Base-by-base conservation (phyloP, 2,113 vertebrate species). In the Crotalus horridus region DNA sequence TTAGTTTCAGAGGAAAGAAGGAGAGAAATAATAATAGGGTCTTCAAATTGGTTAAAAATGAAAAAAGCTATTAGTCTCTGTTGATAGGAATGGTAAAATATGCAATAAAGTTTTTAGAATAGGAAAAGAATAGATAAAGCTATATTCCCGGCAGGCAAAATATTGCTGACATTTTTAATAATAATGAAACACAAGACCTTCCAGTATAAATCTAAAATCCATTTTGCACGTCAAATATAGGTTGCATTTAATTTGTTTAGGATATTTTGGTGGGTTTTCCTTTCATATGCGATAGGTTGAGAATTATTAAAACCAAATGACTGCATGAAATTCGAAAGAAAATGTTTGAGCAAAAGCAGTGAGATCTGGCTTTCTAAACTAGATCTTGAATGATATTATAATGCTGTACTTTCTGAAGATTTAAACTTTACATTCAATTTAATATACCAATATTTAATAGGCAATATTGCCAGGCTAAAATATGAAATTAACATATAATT, bases 111-210 rank as follows among this genome's bases (percentile, higher is more conserved):
- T 26, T 89, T 89, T 95, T 94, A 9, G 91, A 96, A n/a, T 85
- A 95, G 96, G 97, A 96, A 90, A 95, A 91, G 85, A 93, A 91
- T 54, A 94, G 90, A 61, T 94, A 96, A 95, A 96, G 92, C 55
- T 93, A 87, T 20, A 23, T 13, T 96, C 92, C 95, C 93, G 94
- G 95, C 20, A 96, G 96, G 96, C 91, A 96, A 97, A 97, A 95
- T 94, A 94, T 94, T 91, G 91, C 59, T 97, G 96, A 96, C 96
- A 96, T 97, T 97, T 97, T 96, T 96, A 97, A 98, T 96, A 96
- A 95, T 94, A 97, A 96, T 94, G 94, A 97, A 97, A 96, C 89
- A 89, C 94, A 97, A 93, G 94, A 92, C 92, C 33, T 93, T 94
- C 93, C 87, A 90, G 91, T 94, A 91, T 93, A 96, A 97, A 96